Base-by-base conservation (phyloP, 92 coral and sea anemone species). In the Galaxea fascicularis region DNA sequence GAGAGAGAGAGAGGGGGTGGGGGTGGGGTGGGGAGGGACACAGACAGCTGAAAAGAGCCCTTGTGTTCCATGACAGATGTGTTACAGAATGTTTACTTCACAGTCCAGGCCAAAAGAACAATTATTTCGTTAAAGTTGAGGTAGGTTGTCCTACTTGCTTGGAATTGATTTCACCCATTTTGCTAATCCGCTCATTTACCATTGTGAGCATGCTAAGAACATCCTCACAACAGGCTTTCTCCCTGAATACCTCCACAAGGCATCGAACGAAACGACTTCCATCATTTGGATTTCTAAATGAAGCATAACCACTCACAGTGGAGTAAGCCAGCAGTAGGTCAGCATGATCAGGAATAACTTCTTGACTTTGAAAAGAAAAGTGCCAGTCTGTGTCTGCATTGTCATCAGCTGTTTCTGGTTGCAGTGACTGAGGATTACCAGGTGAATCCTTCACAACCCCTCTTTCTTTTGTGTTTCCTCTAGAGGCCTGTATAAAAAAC, bases 401-500 rank as follows among this genome's bases (percentile, higher is more conserved):
- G 0, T 25, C 71, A 7, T 57, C 76, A 39, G 11, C 26, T 30
- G 71, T 56, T 35, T 35, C 41, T 56, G 76, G 39, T 11, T 76
- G 52, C 49, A 31, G 45, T 39, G 68, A 60, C 10, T 6, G 27
- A 30, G 21, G 31, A 20, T 25, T 52, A 4, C 28, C 4, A 0
- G 78, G 78, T 22, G 74, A 53, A 73, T 89, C 75, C 29, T 21
- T 45, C 63, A 49, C 86, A 11, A 76, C 76, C 6, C 98, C 98
- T 12, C 7, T 46, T 18, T 93, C 98, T 52, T 71, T 35, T 15
- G 14, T 17, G 0, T 35, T 17, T 45, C 98, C 98, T 30, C 98
- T 76, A 62, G 98, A 95, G 24, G 98, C 95, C 69, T 95, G 98
- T n/a, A 95, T 78, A 24, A 95, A 92, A 65, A 93, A 84, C 39